These are phyloP conservation scores for Theocolax elegans DNA, from an alignment of 1,140 invertebrate species.

Conservation along the genomic window DNA sequence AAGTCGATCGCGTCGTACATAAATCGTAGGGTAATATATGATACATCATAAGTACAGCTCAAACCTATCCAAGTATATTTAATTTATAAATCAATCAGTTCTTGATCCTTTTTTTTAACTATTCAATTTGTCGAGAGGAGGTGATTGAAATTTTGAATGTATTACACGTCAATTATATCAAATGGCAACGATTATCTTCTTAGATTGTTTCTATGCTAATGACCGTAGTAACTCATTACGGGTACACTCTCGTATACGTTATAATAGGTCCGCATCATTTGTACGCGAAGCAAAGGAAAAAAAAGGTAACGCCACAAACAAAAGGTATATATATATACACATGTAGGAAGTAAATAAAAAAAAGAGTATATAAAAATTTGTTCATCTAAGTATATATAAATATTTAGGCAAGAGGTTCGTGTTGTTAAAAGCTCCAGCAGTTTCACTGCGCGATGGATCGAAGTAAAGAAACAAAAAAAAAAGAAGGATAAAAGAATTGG, in stretches of 20 bases:
- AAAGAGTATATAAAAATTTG: too few species aligned
- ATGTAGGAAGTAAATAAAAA: too few species aligned
- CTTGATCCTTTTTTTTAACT: neutral
- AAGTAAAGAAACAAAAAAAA: neutral
- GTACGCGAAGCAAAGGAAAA: neutral
- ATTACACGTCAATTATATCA: conserved; percentile 10
- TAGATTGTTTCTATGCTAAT: conserved; percentile 14
- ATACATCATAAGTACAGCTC: too few species aligned
- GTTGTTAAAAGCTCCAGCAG: neutral
- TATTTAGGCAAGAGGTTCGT: neutral
- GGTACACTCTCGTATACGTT: neutral
- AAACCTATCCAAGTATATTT: neutral
- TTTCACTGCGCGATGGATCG: neutral
- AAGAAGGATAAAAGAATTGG: conserved; percentile 4
- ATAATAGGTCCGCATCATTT: conserved; percentile 2
- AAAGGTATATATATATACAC: too few species aligned
- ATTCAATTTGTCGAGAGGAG: neutral
- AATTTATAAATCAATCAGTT: conserved; percentile 3
- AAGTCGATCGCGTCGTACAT: too few species aligned
- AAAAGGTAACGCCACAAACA: neutral
- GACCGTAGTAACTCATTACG: conserved; percentile 1
- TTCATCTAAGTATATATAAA: neutral
- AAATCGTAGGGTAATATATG: too few species aligned
- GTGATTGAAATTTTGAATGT: neutral
- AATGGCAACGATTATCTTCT: neutral